Base-by-base conservation (phyloP, 2,888 invertebrate genomes). In the Drosophila longiperda region DNA sequence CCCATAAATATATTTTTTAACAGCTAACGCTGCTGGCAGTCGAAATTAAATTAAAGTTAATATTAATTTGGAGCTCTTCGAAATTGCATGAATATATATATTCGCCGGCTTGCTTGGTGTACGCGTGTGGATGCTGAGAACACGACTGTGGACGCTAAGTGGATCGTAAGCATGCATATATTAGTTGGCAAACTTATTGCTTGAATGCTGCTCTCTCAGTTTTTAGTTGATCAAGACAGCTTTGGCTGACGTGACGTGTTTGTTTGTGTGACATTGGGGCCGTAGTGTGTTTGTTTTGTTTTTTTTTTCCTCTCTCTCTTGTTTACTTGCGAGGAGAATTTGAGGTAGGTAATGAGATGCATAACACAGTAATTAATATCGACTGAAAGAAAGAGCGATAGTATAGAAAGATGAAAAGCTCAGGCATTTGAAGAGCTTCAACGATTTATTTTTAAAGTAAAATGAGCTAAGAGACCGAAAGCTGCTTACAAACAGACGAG, bases 61-160 rank as follows among this genome's bases (percentile, higher is more conserved):
- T 72, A 72, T 78, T 74, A 83, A 87, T 87, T 83, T 74, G 74
- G 67, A 74, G 55, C 66, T 58, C 57, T 57, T 73, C 55, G 45
- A 57, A 65, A 65, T 78, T 69, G 66, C 66, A 82, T 61, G 66
- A 70, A 67, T 48, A 66, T 54, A 70, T 68, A 71, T 50, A 63
- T 69, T 69, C 38, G 49, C 49, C 40, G 52, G 34, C 59, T 57
- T 63, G 55, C 59, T 62, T 32, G 33, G 34, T 1, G 38, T 11
- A 34, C n/a, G 55, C 50, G 2, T 52, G 54, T 67, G 67, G 54
- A 55, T 42, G 48, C 60, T 70, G 45, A 32, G 34, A 61, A 42
- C n/a, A 52, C 40, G 45, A 53, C 3, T 55, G 62, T 59, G 62
- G 60, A 53, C 1, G 1, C 12, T 54, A 49, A 40, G 70, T 77